phyloP scores from a whole-genome alignment of 2,888 invertebrate species.

The Nymphalis c-album region DNA sequence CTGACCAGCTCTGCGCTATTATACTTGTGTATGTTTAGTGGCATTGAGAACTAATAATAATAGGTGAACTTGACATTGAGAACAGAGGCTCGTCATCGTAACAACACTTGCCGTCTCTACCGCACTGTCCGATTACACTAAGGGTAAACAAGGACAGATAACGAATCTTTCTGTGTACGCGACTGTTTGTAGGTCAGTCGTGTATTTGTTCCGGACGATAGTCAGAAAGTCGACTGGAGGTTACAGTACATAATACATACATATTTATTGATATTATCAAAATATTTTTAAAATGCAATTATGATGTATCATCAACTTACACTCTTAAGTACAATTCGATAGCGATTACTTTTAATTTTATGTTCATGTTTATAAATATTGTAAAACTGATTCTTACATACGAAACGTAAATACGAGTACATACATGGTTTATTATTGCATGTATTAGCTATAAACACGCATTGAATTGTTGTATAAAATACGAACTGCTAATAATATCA shows the following conservation, averaged over 20 bases:
- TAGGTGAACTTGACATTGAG: slow-evolving; percentile 82
- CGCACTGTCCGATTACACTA: slow-evolving; percentile 49
- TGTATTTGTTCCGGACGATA: slow-evolving; percentile 79
- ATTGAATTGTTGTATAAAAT: too few species aligned
- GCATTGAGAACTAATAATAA: slow-evolving; percentile 81
- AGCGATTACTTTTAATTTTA: neutral
- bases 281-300: slow-evolving; percentile 26
- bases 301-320: slow-evolving; percentile 22
- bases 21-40: slow-evolving; percentile 75
- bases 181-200: slow-evolving; percentile 80
- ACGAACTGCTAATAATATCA: too few species aligned
- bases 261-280: slow-evolving; percentile 45
- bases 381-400: too few species aligned
- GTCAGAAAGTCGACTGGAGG: slow-evolving; percentile 81
- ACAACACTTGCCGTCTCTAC: slow-evolving; percentile 67
- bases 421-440: too few species aligned
- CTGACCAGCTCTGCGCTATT: slow-evolving; percentile 56
- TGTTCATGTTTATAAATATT: too few species aligned
- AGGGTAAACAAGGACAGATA: slow-evolving; percentile 65
- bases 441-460: too few species aligned
- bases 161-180: slow-evolving; percentile 69
- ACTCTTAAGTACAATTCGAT: slow-evolving; percentile 6
- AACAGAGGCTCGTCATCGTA: slow-evolving; percentile 79
- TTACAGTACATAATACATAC: slow-evolving; percentile 72
- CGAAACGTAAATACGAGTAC: too few species aligned